These are phyloP conservation scores for Cactoblastis cactorum DNA, from an alignment of 2,888 invertebrate species.

Conservation along the genomic window DNA sequence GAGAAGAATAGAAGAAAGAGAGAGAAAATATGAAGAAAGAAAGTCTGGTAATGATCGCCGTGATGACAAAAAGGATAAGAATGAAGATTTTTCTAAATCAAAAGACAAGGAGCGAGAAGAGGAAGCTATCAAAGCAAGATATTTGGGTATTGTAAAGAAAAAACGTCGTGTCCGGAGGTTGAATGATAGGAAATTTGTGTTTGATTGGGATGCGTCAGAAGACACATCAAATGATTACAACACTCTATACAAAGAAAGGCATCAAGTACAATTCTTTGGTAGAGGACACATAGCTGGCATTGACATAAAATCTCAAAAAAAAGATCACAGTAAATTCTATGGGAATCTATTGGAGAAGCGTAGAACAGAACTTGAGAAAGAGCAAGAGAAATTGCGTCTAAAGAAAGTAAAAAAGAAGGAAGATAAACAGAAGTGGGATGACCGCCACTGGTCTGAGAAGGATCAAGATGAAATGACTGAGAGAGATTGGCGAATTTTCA, in stretches of 20 bases:
- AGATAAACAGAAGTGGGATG: conserved; percentile 99
- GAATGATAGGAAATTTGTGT: conserved; percentile 99
- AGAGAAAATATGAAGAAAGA: conserved; percentile 72
- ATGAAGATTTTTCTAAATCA: conserved; percentile 76
- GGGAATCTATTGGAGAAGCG: conserved; percentile 96
- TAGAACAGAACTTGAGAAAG: conserved; percentile 97
- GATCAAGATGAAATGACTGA: conserved; percentile 97
- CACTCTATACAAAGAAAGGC: conserved; percentile 95
- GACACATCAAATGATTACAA: conserved; percentile 99
- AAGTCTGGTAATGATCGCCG: conserved; percentile 72
- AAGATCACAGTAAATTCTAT: conserved; percentile 98
- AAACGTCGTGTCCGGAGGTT: conserved; percentile 94
- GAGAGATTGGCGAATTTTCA: conserved; percentile 99
- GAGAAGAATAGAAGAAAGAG: conserved; percentile 81
- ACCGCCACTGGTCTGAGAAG: conserved; percentile 99
- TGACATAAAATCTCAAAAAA: conserved; percentile 96
- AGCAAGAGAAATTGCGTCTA: conserved; percentile 94
- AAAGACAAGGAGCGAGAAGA: conserved; percentile 95
- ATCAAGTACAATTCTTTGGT: conserved; percentile 98
- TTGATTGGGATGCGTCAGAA: conserved; percentile 99
- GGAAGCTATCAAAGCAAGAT: conserved; percentile 97
- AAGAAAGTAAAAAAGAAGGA: conserved; percentile 96
- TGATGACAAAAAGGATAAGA: conserved; percentile 66
- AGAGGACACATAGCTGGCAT: conserved; percentile 98
- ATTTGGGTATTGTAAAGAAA: conserved; percentile 95